Conservation (phyloP, 2,888 invertebrate species). For the Mellilla xanthometata region DNA sequence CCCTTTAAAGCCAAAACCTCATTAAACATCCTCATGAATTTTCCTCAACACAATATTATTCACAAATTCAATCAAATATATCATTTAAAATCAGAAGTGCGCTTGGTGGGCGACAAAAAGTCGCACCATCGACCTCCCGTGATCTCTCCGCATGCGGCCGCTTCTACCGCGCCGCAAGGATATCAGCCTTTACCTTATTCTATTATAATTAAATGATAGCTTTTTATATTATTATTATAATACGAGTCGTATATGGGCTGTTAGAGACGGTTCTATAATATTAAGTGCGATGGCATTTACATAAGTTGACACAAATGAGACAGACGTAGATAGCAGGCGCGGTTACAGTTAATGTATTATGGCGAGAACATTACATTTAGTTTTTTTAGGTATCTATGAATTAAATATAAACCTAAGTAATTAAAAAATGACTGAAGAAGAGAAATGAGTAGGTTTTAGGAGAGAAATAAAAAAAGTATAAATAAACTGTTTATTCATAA, state of each 20-base stretch:
- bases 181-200: constrained; percentile 22
- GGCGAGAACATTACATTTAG: background rate
- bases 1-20: constrained; percentile 18
- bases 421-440: no score
- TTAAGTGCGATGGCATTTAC: constrained; percentile 19
- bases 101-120: constrained; percentile 50
- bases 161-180: constrained; percentile 24
- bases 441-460: no score
- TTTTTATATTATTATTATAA: constrained; percentile 26
- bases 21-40: constrained; percentile 23
- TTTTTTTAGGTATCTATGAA: no score
- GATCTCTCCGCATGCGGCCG: constrained; percentile 44
- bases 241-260: constrained; percentile 8
- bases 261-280: constrained; percentile 13
- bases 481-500: no score
- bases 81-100: constrained; percentile 26
- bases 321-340: constrained; percentile 10
- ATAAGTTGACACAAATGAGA: constrained; percentile 21
- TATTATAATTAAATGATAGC: constrained; percentile 26
- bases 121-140: constrained; percentile 54
- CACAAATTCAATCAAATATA: constrained; percentile 38
- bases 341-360: background rate
- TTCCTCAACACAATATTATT: constrained; percentile 25
- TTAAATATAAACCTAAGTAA: no score
- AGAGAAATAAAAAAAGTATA: no score